Conservation (phyloP, 2,888 invertebrate species). For the Eristalis tenax region DNA sequence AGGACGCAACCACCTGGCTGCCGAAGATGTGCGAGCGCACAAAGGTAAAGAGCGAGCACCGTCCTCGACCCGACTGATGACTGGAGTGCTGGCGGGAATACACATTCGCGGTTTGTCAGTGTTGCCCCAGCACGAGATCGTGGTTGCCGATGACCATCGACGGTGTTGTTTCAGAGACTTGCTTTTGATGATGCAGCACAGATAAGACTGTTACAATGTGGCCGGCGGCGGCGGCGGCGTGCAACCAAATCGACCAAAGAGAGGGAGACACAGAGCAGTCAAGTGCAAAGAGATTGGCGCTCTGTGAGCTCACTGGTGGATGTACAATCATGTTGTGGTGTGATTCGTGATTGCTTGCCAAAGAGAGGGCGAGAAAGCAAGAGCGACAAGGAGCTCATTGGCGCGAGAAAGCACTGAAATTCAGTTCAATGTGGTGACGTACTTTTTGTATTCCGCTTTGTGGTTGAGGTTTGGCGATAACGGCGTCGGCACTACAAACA, state of each 20-base stretch:
- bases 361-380: background rate
- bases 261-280: too few species aligned
- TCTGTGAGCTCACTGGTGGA: background rate
- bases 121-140: conserved; percentile 5
- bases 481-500: conserved; percentile 41
- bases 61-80: conserved; percentile 57
- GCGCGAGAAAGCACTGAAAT: background rate
- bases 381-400: background rate
- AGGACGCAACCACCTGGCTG: background rate
- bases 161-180: conserved; percentile 21
- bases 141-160: conserved; percentile 24
- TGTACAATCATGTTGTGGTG: background rate
- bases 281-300: conserved; percentile 20
- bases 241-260: conserved; percentile 27
- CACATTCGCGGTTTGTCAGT: background rate
- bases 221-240: background rate
- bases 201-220: background rate
- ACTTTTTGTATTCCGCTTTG: conserved; percentile 39
- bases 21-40: background rate
- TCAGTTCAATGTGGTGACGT: conserved; percentile 16
- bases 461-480: background rate
- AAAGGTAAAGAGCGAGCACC: conserved; percentile 58
- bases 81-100: background rate
- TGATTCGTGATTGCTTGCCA: background rate
- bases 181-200: conserved; percentile 18